Percentiles rank a stretch among this genome's conserved stretches.
Evolutionary conservation across 1,140 invertebrate genomes (phyloP).

Genomic region (Cydia fagiglandana): DNA sequence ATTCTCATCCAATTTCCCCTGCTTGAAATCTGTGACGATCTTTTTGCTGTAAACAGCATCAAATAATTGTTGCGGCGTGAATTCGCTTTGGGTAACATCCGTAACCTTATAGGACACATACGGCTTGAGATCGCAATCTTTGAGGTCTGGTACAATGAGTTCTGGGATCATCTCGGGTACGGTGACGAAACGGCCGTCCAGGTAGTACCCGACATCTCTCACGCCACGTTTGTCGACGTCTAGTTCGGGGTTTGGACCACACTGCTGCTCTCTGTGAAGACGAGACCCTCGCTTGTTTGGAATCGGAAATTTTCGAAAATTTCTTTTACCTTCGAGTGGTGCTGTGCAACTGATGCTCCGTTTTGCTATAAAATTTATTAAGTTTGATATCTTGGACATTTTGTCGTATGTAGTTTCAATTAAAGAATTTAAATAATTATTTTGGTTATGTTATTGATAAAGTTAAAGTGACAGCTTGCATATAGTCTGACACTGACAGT

Average conservation of each 20-base stretch:
- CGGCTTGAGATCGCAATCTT: slow-evolving; percentile 90
- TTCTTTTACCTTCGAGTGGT: slow-evolving; percentile 83
- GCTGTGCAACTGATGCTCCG: slow-evolving; percentile 82
- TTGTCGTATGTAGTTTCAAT: slow-evolving; percentile 31
- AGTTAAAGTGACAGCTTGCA: not conserved
- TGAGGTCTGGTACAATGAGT: slow-evolving; percentile 94
- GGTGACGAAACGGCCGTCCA: slow-evolving; percentile 80
- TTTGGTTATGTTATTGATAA: slow-evolving; percentile 36
- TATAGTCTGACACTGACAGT: not conserved
- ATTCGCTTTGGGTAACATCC: slow-evolving; percentile 87
- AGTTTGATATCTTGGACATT: slow-evolving; percentile 60
- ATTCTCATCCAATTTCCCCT: slow-evolving; percentile 84
- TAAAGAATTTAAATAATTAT: slow-evolving; percentile 1
- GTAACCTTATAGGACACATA: slow-evolving; percentile 93
- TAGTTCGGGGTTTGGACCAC: slow-evolving; percentile 81
- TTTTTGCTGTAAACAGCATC: slow-evolving; percentile 90
- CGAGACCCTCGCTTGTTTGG: slow-evolving; percentile 86
- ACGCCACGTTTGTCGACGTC: slow-evolving; percentile 84
- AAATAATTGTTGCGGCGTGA: slow-evolving; percentile 92
- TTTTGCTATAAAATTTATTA: slow-evolving; percentile 63
- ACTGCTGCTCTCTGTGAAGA: slow-evolving; percentile 82
- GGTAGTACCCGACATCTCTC: slow-evolving; percentile 80
- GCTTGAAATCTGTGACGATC: slow-evolving; percentile 88
- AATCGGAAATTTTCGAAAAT: slow-evolving; percentile 88
- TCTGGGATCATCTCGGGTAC: slow-evolving; percentile 96